Base-by-base conservation (phyloP, 2,113 vertebrate species). In the Microcebus lehilahytsara region DNA sequence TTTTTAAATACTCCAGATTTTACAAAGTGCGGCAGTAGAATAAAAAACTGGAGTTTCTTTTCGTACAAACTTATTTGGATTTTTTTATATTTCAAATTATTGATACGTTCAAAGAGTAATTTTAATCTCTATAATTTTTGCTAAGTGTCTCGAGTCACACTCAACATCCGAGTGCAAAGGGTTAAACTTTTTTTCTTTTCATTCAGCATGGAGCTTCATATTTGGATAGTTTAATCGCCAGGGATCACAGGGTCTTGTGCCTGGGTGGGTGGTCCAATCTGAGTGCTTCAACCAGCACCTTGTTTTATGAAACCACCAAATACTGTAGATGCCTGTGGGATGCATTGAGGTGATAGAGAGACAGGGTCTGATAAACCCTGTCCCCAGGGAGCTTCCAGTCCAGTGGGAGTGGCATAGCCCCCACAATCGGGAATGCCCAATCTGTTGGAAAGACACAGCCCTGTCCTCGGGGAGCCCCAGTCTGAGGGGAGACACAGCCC, bases 241-340 rank as follows among this genome's bases (percentile, higher is more conserved):
- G 32, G 58, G 34, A 25, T 86, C 67, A 66, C 46, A 56, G 75
- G 69, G 12, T 66, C 53, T 94, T 9, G 23, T 49, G 56, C 49
- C 81, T 77, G 56, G 83, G 37, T 56, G 60, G 56, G n/a, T n/a
- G 66, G 12, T n/a, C 72, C 37, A 6, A 2, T 49, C 66, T 37
- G 27, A 79, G 42, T 11, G 37, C 42, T 66, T 90, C 10, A 49
- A 0, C 49, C 46, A 30, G 66, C 19, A 6, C 11, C 12, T 78
- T 51, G 60, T 89, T 86, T 90, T 56, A 94, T 93, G 85, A 85
- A 88, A 37, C 25, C 37, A 30, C 42, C n/a, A 27, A 74, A 89
- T 58, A 34, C 27, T n/a, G n/a, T 72, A 88, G 62, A n/a, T 90
- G 40, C 9, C 58, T 34, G 1, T 34, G 46, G 60, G 37, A 30